Evolutionary conservation across 2,113 vertebrate species (phyloP).

Genomic region (Xiphophorus couchianus): DNA sequence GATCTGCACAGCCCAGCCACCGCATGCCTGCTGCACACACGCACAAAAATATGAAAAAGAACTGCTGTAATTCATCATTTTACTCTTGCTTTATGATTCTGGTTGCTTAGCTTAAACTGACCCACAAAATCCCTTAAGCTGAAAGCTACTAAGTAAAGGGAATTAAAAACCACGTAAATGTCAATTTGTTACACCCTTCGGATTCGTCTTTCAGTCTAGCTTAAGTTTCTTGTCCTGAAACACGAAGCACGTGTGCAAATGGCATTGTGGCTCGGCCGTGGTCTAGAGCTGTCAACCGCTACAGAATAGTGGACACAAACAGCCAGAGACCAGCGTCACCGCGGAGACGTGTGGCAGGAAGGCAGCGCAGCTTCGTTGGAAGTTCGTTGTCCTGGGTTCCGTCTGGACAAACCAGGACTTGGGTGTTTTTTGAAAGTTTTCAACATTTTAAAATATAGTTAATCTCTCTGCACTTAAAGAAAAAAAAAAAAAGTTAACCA

Average conservation of each 20-base stretch:
- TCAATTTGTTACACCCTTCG: not conserved
- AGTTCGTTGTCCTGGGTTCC: not conserved
- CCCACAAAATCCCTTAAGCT: not conserved
- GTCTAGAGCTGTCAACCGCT: constrained; percentile 90
- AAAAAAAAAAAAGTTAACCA: too few relatives aligned
- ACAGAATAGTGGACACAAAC: constrained; percentile 92
- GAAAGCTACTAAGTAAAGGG: not conserved
- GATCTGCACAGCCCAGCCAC: constrained; percentile 78
- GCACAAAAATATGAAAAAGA: not conserved
- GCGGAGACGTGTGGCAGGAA: constrained; percentile 9
- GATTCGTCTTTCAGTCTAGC: not conserved
- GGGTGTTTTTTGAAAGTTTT: not conserved
- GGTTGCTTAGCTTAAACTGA: not conserved
- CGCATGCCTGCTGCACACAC: constrained; percentile 56
- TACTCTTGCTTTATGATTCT: not conserved
- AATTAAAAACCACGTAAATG: not conserved
- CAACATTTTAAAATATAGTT: not conserved
- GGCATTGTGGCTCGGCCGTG: constrained; percentile 76
- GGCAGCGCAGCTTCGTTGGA: not conserved
- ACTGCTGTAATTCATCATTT: not conserved
- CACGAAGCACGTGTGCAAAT: constrained; percentile 43
- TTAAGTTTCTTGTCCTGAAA: constrained; percentile 26
- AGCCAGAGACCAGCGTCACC: constrained; percentile 79
- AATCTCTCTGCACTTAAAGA: not conserved
- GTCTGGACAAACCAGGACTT: not conserved